These are phyloP conservation scores for Papilio protenor DNA, from an alignment of 2,888 invertebrate genomes.

Conservation along the genomic window DNA sequence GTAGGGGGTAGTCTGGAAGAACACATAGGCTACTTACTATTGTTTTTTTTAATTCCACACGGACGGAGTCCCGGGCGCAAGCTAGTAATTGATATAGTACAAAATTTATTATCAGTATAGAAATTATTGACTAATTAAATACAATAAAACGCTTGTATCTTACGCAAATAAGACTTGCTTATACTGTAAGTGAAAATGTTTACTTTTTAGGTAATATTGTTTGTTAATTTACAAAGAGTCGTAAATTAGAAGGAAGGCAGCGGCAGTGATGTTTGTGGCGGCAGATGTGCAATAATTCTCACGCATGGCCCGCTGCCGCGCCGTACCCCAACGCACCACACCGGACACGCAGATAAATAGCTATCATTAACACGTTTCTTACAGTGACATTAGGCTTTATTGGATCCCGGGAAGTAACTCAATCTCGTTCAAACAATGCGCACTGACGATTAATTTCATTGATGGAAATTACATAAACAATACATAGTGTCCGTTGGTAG, in stretches of 20 bases:
- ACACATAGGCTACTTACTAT: too few species aligned
- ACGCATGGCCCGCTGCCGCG: constrained; percentile 50
- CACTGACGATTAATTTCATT: constrained; percentile 60
- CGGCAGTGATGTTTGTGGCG: constrained; percentile 33
- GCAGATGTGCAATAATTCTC: constrained; percentile 59
- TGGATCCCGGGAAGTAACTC: constrained; percentile 67
- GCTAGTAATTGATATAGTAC: too few species aligned
- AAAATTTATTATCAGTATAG: too few species aligned
- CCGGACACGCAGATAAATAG: constrained; percentile 65
- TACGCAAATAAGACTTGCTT: background rate
- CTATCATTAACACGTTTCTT: constrained; percentile 73
- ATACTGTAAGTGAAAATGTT: background rate
- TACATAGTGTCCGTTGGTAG: constrained; percentile 2
- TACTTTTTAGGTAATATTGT: background rate
- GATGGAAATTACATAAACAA: constrained; percentile 49
- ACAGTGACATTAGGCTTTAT: constrained; percentile 73
- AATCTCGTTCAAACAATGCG: constrained; percentile 63
- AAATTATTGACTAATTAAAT: background rate
- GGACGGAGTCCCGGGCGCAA: too few species aligned
- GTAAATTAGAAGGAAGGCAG: constrained; percentile 16
- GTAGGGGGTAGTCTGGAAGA: too few species aligned
- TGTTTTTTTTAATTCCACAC: too few species aligned
- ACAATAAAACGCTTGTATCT: background rate
- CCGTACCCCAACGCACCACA: constrained; percentile 50
- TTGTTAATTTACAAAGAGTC: constrained; percentile 26